Conservation (phyloP, 92 coral and sea anemone species). For the Porites lobata region DNA sequence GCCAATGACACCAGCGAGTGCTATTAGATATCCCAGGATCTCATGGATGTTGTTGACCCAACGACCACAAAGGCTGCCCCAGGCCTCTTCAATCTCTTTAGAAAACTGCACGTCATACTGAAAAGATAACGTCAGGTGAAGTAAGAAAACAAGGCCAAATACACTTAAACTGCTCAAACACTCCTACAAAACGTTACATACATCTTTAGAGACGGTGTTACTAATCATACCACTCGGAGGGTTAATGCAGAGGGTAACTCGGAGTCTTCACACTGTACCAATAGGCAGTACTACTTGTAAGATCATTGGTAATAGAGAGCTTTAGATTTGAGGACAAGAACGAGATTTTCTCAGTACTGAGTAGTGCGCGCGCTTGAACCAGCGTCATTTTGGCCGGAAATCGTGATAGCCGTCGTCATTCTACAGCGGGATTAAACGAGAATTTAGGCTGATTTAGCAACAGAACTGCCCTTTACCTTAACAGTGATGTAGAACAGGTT, state of each 20-base stretch:
- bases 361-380: too few species aligned
- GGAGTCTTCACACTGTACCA: too few species aligned
- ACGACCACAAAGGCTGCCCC: conserved; percentile 90
- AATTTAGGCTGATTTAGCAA: too few species aligned
- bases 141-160: background rate
- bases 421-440: too few species aligned
- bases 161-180: background rate
- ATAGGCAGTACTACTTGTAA: too few species aligned
- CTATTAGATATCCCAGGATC: conserved; percentile 90
- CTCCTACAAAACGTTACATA: background rate
- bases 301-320: too few species aligned
- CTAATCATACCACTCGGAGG: too few species aligned
- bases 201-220: too few species aligned
- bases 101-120: conserved; percentile 95
- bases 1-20: conserved; percentile 91
- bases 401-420: too few species aligned
- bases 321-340: background rate
- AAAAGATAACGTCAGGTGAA: background rate
- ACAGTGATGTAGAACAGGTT: conserved; percentile 95
- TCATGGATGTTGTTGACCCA: conserved; percentile 95
- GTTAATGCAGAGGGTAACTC: too few species aligned
- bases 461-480: conserved; percentile 68
- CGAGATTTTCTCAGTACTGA: background rate
- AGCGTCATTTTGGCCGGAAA: too few species aligned
- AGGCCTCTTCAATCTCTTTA: conserved; percentile 92